Evolutionary conservation across 2,113 vertebrate species (phyloP).

Genomic region (Aphelocoma coerulescens): DNA sequence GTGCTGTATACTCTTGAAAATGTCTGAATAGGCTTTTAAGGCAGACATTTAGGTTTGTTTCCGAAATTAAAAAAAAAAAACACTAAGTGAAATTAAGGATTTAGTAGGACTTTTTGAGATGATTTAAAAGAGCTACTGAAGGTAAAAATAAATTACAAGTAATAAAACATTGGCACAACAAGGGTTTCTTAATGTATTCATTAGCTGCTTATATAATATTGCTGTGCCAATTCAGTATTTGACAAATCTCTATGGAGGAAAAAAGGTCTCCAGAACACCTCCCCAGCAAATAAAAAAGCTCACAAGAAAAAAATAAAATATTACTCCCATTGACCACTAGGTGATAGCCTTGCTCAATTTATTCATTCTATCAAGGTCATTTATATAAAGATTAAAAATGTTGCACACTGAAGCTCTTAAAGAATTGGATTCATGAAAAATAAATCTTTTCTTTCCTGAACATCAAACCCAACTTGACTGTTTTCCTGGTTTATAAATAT

Average conservation of each 20-base stretch:
- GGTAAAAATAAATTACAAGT: neutral
- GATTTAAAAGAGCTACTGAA: neutral
- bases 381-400: conserved; percentile 70
- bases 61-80: neutral
- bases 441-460: neutral
- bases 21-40: neutral
- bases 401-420: neutral
- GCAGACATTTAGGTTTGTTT: neutral
- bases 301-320: neutral
- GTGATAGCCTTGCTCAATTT: conserved; percentile 68
- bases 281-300: neutral
- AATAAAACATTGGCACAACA: neutral
- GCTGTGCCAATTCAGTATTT: neutral
- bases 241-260: neutral
- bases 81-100: neutral
- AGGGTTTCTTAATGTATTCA: neutral
- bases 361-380: conserved; percentile 57
- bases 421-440: conserved; percentile 15
- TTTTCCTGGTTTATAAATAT: conserved; percentile 14
- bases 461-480: neutral
- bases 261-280: neutral
- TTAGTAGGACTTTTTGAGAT: neutral
- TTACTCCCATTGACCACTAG: conserved; percentile 47
- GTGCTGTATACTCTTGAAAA: neutral
- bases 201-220: neutral